A percentile compares a stretch with the other conserved stretches of the same genome.
These are phyloP conservation scores for Pluvianellus socialis DNA, from an alignment of 2,113 vertebrate species.

Conservation along the genomic window DNA sequence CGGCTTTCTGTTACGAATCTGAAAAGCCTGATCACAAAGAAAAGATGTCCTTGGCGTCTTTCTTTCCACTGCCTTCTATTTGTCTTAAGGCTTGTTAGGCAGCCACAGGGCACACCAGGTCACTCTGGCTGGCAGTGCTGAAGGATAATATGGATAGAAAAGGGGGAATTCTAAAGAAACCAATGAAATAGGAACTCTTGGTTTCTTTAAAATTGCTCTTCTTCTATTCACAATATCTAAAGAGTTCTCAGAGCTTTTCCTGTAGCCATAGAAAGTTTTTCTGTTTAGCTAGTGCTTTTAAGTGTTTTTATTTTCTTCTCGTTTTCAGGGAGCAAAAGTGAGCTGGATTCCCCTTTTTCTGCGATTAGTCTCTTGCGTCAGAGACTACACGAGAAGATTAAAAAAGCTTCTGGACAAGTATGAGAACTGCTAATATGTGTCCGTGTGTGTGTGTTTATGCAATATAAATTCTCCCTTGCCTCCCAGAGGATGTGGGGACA, in stretches of 20 bases:
- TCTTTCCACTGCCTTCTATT: not conserved
- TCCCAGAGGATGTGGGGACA: not conserved
- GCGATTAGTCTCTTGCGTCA: constrained; percentile 85
- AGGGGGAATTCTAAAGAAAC: not conserved
- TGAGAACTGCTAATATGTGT: not conserved
- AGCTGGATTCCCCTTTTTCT: constrained; percentile 67
- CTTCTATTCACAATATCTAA: not conserved
- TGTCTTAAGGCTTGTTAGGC: not conserved
- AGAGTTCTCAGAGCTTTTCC: not conserved
- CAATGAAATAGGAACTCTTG: not conserved
- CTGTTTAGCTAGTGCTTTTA: not conserved
- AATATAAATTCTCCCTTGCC: not conserved
- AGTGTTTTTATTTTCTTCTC: not conserved
- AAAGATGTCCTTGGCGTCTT: not conserved
- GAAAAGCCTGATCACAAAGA: not conserved
- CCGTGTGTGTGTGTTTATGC: not conserved
- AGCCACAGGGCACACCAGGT: not conserved
- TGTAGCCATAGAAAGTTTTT: not conserved
- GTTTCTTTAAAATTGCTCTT: not conserved
- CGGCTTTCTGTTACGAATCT: not conserved
- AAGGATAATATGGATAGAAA: not conserved
- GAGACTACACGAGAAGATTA: constrained; percentile 90
- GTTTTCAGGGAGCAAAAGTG: constrained; percentile 52
- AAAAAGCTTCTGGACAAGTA: constrained; percentile 87
- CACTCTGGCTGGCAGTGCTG: not conserved